Evolutionary conservation across 1,140 invertebrate genomes (phyloP), one percentile per base, ranked within the genome.

Genomic region (Dreissena rostriformis): DNA sequence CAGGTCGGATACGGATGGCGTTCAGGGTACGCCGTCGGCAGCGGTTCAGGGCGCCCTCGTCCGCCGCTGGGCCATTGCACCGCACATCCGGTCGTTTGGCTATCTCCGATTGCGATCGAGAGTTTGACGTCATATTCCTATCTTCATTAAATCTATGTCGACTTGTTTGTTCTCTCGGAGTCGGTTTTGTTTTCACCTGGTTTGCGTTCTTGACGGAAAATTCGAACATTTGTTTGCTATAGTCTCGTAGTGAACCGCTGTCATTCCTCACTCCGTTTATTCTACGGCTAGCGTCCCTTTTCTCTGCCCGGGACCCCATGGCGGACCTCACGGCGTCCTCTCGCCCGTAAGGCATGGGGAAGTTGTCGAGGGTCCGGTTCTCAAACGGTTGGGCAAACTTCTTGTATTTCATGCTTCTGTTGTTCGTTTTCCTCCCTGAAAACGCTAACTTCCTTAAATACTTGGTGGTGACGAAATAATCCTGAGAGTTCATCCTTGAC

Each of bases 181-280:
- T 39, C 39, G 39, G 39, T 39, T 55, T 53, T 39, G 39, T 39
- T 2, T 5, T 39, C 8, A 39, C 8, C 39, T 39, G 39, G 39
- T 39, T 39, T 39, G 39, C 39, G 39, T 39, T 39, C 0, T 68
- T 68, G 4, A 82, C 68, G 14, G 79, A 49, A 28, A 82, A 73
- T 55, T 82, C 70, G 73, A 82, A 82, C 79, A 82, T 82, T 65
- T 82, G 79, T 53, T 66, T 72, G 39, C 79, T 66, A 29, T 82
- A 82, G 22, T 82, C 79, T 53, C 61, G 55, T 70, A 82, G 49
- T 12, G 67, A 67, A n/a, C 70, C 79, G 28, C 79, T 82, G 17
- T 82, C 68, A n/a, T 19, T 49, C n/a, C 71, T 53, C 15, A 12
- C 10, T 66, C 19, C 63, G 1, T 28, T 66, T 70, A 82, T 65